Percentiles rank a stretch among this genome's conserved stretches.
These are phyloP conservation scores for Brotula barbata DNA, from an alignment of 2,797 vertebrate genomes.

Conservation along the genomic window DNA sequence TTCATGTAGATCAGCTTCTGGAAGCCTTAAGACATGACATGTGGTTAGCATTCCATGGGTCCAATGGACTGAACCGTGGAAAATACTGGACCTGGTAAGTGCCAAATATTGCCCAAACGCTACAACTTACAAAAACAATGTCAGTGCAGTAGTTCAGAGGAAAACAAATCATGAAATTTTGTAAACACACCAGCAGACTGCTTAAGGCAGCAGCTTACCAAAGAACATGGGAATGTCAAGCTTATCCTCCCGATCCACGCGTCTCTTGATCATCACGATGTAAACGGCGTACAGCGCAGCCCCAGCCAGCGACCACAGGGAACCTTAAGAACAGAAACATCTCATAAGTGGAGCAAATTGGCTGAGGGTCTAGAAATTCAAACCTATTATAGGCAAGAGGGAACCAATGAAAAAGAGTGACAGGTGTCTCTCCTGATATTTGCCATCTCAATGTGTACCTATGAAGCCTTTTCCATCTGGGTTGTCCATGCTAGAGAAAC, in stretches of 20 bases:
- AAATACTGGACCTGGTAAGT: too few species aligned
- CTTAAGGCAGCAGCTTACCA: constrained; percentile 76
- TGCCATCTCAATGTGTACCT: constrained; percentile 75
- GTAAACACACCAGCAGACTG: too few species aligned
- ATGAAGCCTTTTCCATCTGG: constrained; percentile 83
- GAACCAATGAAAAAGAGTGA: neutral
- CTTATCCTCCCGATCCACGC: constrained; percentile 94
- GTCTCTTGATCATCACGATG: constrained; percentile 97
- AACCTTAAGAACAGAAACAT: constrained; percentile 74
- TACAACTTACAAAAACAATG: too few species aligned
- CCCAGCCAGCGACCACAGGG: constrained; percentile 91
- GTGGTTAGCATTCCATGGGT: too few species aligned
- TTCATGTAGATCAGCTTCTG: too few species aligned
- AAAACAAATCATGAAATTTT: too few species aligned
- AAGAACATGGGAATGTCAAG: constrained; percentile 98
- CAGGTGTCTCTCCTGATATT: neutral
- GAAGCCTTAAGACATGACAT: too few species aligned
- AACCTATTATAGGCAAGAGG: neutral
- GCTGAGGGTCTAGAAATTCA: neutral
- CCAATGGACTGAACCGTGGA: too few species aligned
- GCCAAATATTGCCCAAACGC: too few species aligned
- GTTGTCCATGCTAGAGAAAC: constrained; percentile 89
- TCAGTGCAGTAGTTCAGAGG: too few species aligned
- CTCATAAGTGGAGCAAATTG: neutral
- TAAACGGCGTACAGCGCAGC: constrained; percentile 93